These are phyloP conservation scores for Melipona beecheii DNA, from an alignment of 2,888 invertebrate species.

Conservation along the genomic window DNA sequence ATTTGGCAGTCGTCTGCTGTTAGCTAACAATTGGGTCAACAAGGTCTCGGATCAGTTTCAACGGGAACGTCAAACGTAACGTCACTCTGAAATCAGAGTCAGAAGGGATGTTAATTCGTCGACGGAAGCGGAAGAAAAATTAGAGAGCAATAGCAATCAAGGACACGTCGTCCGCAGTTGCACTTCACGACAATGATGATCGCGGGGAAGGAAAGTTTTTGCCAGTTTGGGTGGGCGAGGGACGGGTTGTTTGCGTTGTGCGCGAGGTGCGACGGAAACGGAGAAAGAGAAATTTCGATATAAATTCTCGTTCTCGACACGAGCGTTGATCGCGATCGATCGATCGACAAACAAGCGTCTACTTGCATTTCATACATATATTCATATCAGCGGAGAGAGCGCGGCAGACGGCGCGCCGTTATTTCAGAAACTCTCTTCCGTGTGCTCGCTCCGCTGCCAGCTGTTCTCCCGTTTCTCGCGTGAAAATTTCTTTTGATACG, in stretches of 20 bases:
- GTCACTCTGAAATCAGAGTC: no score
- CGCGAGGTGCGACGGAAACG: neutral
- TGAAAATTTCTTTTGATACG: neutral
- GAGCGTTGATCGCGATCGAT: slow-evolving; percentile 27
- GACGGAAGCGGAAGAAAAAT: no score
- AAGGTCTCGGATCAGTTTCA: no score
- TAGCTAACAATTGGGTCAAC: no score
- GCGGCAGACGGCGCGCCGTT: neutral
- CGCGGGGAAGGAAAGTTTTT: neutral
- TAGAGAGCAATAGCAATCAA: no score
- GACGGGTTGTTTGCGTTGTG: neutral
- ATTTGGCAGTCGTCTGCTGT: no score
- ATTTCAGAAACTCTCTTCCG: slow-evolving; percentile 2
- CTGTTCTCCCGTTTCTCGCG: neutral
- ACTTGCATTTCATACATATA: slow-evolving; percentile 54
- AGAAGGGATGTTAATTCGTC: no score
- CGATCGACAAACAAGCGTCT: slow-evolving; percentile 37
- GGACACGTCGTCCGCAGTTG: neutral
- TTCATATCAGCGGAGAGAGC: slow-evolving; percentile 28
- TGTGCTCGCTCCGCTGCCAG: neutral
- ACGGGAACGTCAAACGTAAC: no score
- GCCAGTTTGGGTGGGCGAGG: neutral
- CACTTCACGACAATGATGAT: slow-evolving; percentile 13
- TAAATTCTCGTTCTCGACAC: slow-evolving; percentile 37
- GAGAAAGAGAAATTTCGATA: slow-evolving; percentile 39